Evolutionary conservation across 37 sponge, comb jelly and placozoan species (phyloP), one percentile per base, ranked within the genome.

Genomic region (Aplysina aerophoba): DNA sequence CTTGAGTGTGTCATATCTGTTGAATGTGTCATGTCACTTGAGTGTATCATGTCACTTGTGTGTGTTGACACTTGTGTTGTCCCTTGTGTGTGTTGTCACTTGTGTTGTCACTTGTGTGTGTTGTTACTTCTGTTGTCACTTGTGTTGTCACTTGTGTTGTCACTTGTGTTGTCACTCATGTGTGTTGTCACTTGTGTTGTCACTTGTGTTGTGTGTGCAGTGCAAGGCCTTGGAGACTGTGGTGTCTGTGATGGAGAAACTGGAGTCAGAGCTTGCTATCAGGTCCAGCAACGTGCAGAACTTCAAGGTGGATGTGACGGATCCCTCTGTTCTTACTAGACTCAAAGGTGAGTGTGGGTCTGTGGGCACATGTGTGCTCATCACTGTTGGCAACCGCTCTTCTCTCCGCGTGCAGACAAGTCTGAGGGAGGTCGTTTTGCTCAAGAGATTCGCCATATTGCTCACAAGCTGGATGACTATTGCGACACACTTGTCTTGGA

Each of bases 191-290:
- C n/a, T n/a, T n/a, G n/a, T n/a, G n/a, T n/a, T n/a, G n/a, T n/a
- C n/a, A 30, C 22, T 57, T 57, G 59, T 57, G 17, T 57, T 15
- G 15, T 15, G 63, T 69, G 71, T 69, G 6, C 53, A 75, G 78
- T 40, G 2, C n/a, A 36, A 36, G 37, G 78, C 89, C 0, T 38
- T 95, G 83, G 85, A 87, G 31, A 88, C 87, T 82, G 89, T 88
- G 31, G 38, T 95, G 71, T 54, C 59, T 1, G 91, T 87, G 63
- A 64, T 95, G 80, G 64, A 83, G 17, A 95, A 95, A 73, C 91
- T 95, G 44, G 92, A 95, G 71, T 92, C 88, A 30, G 95, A 95
- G 53, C 41, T 95, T 62, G 85, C 83, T 31, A 79, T 95, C 44
- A 95, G 91, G 83, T 85, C 88, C 0, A 56, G 87, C 35, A 80